Percentiles rank a stretch among this genome's conserved stretches.
phyloP scores from a whole-genome alignment of 1,140 invertebrate species.

The Drosophila malerkotliana region DNA sequence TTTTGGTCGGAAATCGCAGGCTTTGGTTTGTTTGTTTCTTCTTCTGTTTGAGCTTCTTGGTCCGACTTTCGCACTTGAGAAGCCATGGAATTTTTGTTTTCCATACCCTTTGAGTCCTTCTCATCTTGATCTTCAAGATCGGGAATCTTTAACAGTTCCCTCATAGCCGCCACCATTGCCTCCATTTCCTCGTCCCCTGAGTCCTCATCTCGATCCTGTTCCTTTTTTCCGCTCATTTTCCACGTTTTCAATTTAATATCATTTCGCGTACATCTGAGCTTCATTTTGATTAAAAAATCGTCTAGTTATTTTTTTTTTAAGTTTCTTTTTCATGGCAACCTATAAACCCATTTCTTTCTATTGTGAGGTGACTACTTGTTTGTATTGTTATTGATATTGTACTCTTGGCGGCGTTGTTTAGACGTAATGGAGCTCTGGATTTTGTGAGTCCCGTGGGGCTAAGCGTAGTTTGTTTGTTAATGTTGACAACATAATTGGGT shows the following conservation, averaged over 20 bases:
- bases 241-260: background rate
- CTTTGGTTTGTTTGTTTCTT: background rate
- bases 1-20: background rate
- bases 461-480: constrained; percentile 46
- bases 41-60: background rate
- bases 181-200: constrained; percentile 35
- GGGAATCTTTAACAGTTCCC: constrained; percentile 46
- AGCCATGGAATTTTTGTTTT: background rate
- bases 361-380: background rate
- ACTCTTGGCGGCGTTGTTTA: constrained; percentile 5
- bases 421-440: constrained; percentile 15
- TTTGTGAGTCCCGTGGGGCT: constrained; percentile 61
- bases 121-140: constrained; percentile 8
- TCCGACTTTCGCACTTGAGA: background rate
- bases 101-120: background rate
- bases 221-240: constrained; percentile 11
- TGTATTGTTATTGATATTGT: background rate
- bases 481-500: constrained; percentile 60
- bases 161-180: constrained; percentile 44
- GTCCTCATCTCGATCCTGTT: background rate
- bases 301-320: constrained; percentile 10
- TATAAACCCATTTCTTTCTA: constrained; percentile 60
- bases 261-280: background rate
- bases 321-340: constrained; percentile 10
- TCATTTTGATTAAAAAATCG: constrained; percentile 67